These are phyloP conservation scores for Tiliqua scincoides DNA, from an alignment of 2,113 vertebrate species.

Conservation along the genomic window DNA sequence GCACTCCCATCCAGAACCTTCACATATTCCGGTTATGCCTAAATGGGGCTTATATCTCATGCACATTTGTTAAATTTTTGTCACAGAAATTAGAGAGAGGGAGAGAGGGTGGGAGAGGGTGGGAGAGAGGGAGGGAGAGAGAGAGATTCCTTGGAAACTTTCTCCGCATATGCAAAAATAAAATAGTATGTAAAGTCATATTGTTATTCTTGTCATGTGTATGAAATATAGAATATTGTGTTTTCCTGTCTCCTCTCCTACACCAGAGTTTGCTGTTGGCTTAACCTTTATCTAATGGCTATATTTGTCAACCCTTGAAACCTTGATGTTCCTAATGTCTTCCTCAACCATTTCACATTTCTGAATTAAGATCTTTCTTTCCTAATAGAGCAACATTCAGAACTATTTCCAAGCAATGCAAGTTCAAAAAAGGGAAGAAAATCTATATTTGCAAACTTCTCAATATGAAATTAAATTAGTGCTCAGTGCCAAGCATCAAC, in stretches of 20 bases:
- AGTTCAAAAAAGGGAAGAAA: background rate
- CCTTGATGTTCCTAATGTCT: background rate
- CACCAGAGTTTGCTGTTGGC: background rate
- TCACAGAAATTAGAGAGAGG: no score
- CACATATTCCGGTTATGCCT: no score
- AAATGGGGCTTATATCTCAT: no score
- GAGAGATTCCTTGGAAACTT: background rate
- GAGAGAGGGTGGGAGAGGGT: no score
- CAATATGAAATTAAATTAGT: background rate
- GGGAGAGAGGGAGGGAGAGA: no score
- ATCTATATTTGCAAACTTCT: background rate
- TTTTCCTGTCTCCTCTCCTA: background rate
- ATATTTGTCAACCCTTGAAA: constrained; percentile 4
- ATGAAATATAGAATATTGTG: background rate
- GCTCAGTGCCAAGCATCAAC: background rate
- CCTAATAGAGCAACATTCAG: background rate
- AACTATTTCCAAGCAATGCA: background rate
- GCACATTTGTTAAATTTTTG: no score
- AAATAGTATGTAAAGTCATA: background rate
- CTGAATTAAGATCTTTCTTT: background rate
- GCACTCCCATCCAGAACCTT: no score
- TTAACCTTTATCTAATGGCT: constrained; percentile 24
- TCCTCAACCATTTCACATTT: background rate
- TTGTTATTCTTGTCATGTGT: background rate
- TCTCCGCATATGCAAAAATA: background rate